phyloP scores from a whole-genome alignment of 2,888 invertebrate genomes.

The Harpalus rubripes region DNA sequence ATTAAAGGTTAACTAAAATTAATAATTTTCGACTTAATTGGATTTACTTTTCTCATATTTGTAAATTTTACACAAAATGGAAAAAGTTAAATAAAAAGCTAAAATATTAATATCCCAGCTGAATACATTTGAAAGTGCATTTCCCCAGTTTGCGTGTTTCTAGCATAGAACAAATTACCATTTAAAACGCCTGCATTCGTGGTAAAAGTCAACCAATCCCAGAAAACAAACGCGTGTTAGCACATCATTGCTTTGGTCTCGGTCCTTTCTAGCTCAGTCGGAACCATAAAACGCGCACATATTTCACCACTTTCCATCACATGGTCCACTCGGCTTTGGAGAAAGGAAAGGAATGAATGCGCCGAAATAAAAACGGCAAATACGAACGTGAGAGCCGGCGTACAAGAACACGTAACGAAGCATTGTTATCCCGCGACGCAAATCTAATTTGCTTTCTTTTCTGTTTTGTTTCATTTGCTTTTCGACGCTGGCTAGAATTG shows the following conservation, averaged over 20 bases:
- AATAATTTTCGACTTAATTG: too few species aligned
- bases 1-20: too few species aligned
- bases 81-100: too few species aligned
- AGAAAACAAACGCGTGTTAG: conserved; percentile 17
- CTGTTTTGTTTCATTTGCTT: conserved; percentile 58
- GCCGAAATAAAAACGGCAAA: conserved; percentile 54
- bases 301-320: conserved; percentile 54
- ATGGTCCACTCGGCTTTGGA: not conserved
- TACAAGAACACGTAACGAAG: conserved; percentile 45
- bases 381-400: conserved; percentile 11
- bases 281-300: conserved; percentile 32
- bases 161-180: not conserved
- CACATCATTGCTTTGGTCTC: not conserved
- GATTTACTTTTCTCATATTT: too few species aligned
- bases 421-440: conserved; percentile 60
- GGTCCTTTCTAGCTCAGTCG: not conserved
- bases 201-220: not conserved
- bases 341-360: conserved; percentile 56
- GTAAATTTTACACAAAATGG: too few species aligned
- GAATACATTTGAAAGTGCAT: too few species aligned
- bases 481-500: conserved; percentile 3
- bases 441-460: conserved; percentile 61
- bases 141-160: too few species aligned
- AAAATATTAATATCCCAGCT: too few species aligned
- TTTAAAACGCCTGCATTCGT: not conserved